Evolutionary conservation across 2,888 invertebrate species (phyloP), one percentile per base, ranked within the genome.

Genomic region (Leucophora obtusa): DNA sequence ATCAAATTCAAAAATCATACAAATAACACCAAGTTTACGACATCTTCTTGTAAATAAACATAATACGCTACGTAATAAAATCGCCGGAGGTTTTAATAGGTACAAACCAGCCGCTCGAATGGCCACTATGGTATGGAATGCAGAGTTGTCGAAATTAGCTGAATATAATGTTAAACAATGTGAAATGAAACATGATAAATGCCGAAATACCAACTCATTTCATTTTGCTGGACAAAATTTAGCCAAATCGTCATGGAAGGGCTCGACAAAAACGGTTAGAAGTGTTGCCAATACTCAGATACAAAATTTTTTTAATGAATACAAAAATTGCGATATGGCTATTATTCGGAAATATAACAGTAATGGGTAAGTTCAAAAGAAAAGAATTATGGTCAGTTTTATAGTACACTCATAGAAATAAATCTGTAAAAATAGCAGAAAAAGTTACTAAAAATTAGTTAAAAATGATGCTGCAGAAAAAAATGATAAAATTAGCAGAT

Each of bases 51-150:
- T 69, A 14, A 4, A n/a, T 1, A 10, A 10, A n/a, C 68, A 69
- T 15, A 69, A 69, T 58, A 1, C n/a, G 2, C 6, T 58, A n/a
- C 28, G 68, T 50, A 58, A 47, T 69, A 38, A 9, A 18, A 54
- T 35, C 1, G 65, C 1, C 4, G 85, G 85, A 0, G 62, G 69
- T 0, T 82, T 82, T 2, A 17, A 38, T 3, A 60, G 82, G 0
- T 81, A 86, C 62, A 79, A 59, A 9, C 59, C 85, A 2, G 88
- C 88, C 18, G 83, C 78, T 8, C 84, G 85, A 50, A 88, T 88
- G 89, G 86, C 85, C 50, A 85, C 85, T 33, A 87, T 87, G 77
- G 28, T 56, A 15, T 89, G 89, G 89, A 79, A 82, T 65, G 70
- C 82, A 3, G 86, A 87, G 17, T 69, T 88, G 53, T 86, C 89